phyloP scores from a whole-genome alignment of 2,888 invertebrate genomes.

The Athalia circularis region DNA sequence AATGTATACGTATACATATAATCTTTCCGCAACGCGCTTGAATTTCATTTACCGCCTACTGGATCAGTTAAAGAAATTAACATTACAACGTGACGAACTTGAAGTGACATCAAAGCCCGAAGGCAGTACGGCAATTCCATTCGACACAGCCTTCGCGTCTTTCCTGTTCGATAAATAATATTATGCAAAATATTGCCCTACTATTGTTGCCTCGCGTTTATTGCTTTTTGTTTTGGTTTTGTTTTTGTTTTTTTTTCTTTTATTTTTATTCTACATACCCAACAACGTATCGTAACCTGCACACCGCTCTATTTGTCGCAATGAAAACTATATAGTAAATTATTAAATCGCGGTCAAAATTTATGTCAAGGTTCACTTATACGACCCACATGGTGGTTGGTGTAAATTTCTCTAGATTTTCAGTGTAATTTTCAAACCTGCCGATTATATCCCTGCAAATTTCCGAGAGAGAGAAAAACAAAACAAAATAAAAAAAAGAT shows the following conservation, averaged over 20 bases:
- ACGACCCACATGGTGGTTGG: too few species aligned
- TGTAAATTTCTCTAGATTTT: too few species aligned
- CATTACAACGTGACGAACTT: slow-evolving; percentile 18
- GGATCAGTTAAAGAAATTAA: not conserved
- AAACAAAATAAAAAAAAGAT: too few species aligned
- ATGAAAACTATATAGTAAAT: not conserved
- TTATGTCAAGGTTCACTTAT: too few species aligned
- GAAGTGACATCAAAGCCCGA: slow-evolving; percentile 21
- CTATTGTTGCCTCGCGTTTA: not conserved
- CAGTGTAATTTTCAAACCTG: too few species aligned
- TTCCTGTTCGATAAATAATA: slow-evolving; percentile 15
- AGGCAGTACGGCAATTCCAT: not conserved
- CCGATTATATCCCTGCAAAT: too few species aligned
- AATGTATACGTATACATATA: too few species aligned
- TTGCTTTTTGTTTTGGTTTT: too few species aligned
- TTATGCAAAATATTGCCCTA: not conserved
- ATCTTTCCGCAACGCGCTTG: slow-evolving; percentile 15
- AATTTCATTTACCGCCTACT: slow-evolving; percentile 18
- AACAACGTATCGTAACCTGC: too few species aligned
- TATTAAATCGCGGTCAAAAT: not conserved
- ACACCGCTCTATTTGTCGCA: not conserved
- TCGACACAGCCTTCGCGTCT: slow-evolving; percentile 9
- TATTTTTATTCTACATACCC: too few species aligned
- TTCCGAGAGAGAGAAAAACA: too few species aligned
- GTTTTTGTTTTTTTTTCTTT: too few species aligned